Conservation (phyloP, 2,113 vertebrate genomes). For the Sitta europaea region DNA sequence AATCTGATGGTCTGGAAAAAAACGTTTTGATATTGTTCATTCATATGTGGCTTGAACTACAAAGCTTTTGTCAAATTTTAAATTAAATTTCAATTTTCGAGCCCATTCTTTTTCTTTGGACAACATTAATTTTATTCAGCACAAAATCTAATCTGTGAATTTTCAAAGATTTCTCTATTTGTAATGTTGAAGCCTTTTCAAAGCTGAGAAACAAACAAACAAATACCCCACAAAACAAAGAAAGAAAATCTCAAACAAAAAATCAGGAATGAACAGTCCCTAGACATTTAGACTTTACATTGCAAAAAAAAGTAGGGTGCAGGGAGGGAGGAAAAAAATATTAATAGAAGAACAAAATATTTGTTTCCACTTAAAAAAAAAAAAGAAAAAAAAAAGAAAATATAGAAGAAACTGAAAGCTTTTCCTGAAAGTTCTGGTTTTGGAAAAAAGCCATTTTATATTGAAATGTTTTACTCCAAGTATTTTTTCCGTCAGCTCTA, state of each 20-base stretch:
- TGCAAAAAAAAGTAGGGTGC: neutral
- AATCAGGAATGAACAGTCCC: neutral
- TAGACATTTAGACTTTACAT: neutral
- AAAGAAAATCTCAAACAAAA: neutral
- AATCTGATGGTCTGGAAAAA: neutral
- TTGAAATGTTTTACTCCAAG: slow-evolving; percentile 1
- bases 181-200: neutral
- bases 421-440: slow-evolving; percentile 44
- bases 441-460: slow-evolving; percentile 25
- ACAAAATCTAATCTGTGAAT: neutral
- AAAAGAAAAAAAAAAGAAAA: neutral
- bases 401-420: neutral
- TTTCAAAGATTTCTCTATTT: neutral
- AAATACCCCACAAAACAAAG: neutral
- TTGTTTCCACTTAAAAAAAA: neutral
- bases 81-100: neutral
- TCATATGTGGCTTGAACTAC: neutral
- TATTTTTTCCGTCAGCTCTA: slow-evolving; percentile 15
- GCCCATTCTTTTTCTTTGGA: neutral
- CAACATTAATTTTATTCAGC: neutral
- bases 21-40: neutral
- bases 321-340: neutral
- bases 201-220: neutral
- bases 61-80: neutral
- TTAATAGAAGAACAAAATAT: neutral